phyloP scores from a whole-genome alignment of 2,888 invertebrate species.

The Nebria brevicollis region DNA sequence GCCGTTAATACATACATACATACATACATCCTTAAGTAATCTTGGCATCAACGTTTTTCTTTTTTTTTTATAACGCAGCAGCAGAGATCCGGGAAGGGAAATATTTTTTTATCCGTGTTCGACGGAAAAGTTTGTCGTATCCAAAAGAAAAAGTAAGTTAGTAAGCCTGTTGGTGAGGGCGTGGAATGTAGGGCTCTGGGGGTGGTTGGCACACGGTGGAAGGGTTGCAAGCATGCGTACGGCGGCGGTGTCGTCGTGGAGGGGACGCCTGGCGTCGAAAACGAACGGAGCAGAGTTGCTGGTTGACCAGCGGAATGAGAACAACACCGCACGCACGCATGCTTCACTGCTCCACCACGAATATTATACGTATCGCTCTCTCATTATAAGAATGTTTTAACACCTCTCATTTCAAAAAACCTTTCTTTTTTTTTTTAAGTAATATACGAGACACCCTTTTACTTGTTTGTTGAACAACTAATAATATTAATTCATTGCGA shows the following conservation, averaged over 20 bases:
- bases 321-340: neutral
- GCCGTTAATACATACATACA: neutral
- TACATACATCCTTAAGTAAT: neutral
- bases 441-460: too few species aligned
- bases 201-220: constrained; percentile 49
- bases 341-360: too few species aligned
- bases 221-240: constrained; percentile 56
- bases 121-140: constrained; percentile 54
- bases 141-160: constrained; percentile 59
- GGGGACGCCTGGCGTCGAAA: constrained; percentile 22
- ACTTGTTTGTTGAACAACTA: too few species aligned
- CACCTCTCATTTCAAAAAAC: too few species aligned
- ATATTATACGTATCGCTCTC: too few species aligned
- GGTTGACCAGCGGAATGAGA: neutral
- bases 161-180: constrained; percentile 61
- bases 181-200: constrained; percentile 56
- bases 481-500: too few species aligned
- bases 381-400: too few species aligned
- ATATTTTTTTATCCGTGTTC: constrained; percentile 44
- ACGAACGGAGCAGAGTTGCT: constrained; percentile 14
- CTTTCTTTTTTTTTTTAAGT: too few species aligned
- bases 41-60: neutral
- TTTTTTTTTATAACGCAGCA: neutral
- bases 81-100: constrained; percentile 32
- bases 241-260: constrained; percentile 14